Evolutionary conservation across 2,888 invertebrate genomes (phyloP), one percentile per base, ranked within the genome.

Genomic region (Torymus auratus): DNA sequence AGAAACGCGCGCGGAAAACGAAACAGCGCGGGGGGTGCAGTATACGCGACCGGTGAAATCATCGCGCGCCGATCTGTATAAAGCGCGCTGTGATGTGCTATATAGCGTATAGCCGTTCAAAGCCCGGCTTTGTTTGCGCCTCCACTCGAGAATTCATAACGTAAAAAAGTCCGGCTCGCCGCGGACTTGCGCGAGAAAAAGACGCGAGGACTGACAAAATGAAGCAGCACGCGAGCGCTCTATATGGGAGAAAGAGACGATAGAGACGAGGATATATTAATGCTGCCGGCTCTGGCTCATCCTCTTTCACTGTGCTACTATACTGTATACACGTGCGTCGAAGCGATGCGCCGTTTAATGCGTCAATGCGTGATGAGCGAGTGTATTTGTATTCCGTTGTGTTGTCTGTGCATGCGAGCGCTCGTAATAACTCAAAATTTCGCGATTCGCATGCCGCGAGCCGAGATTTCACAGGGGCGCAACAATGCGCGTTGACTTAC

Each of bases 131-230:
- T 81, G 69, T 73, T 78, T 76, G 70, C 76, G 79, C 71, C 78
- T 82, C 78, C 76, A 80, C 81, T 81, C 76, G 81, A 71, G 72
- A 67, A 67, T 56, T 77, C 65, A 73, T 76, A 81, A 62, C 75
- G 72, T 70, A 53, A 75, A 72, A 81, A 70, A 80, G n/a, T n/a
- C n/a, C 75, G 67, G 28, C 20, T 10, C 15, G 23, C 23, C 14
- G 55, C 10, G 17, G 12, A 64, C 4, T 17, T 23, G 62, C 2
- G 55, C 13, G 41, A 61, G 55, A 50, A 15, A 58, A 64, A 53
- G 73, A 60, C n/a, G 56, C 12, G 11, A 50, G 13, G 41, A 41
- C 55, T 62, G 68, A 64, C 68, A 56, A 79, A 79, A 74, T 62
- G 79, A 64, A 64, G 69, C 20, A 10, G 52, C 55, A 14, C 55